Percentiles rank a stretch among this genome's conserved stretches.
Conservation (phyloP, 1,140 invertebrate species). For the Laupala kohalensis region DNA sequence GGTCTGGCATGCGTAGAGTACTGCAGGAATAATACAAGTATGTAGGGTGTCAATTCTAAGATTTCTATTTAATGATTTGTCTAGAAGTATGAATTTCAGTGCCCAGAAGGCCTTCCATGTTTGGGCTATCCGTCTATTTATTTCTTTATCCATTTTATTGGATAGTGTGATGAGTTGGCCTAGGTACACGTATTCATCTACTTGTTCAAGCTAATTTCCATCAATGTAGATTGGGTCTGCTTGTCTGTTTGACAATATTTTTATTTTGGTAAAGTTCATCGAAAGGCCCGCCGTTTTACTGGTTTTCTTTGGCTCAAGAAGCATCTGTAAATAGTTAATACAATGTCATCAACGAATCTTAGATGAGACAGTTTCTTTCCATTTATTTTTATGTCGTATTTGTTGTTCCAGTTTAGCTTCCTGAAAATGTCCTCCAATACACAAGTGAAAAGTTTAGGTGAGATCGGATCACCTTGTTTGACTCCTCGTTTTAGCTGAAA, state of each 20-base stretch:
- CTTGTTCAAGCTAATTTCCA: neutral
- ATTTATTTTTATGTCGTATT: slow-evolving; percentile 21
- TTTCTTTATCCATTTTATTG: neutral
- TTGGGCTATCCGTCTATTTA: neutral
- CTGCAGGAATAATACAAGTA: neutral
- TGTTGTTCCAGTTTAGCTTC: slow-evolving; percentile 15
- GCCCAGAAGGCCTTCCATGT: neutral
- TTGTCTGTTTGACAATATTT: neutral
- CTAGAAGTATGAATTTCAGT: neutral
- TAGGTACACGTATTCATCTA: neutral
- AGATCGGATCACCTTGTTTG: slow-evolving; percentile 14
- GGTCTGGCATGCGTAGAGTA: neutral
- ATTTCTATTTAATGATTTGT: neutral
- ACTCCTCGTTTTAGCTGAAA: slow-evolving; percentile 6
- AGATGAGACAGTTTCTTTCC: slow-evolving; percentile 21
- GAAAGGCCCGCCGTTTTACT: neutral
- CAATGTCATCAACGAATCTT: slow-evolving; percentile 25
- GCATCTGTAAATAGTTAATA: slow-evolving; percentile 16
- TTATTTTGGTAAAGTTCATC: neutral
- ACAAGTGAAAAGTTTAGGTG: slow-evolving; percentile 18
- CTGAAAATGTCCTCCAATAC: slow-evolving; percentile 17
- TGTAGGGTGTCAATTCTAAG: neutral
- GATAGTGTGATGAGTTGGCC: neutral
- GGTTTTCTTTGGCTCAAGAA: neutral
- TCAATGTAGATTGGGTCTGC: neutral